These are phyloP conservation scores for Rallus crepitans DNA, from an alignment of 2,797 vertebrate genomes.

Conservation along the genomic window DNA sequence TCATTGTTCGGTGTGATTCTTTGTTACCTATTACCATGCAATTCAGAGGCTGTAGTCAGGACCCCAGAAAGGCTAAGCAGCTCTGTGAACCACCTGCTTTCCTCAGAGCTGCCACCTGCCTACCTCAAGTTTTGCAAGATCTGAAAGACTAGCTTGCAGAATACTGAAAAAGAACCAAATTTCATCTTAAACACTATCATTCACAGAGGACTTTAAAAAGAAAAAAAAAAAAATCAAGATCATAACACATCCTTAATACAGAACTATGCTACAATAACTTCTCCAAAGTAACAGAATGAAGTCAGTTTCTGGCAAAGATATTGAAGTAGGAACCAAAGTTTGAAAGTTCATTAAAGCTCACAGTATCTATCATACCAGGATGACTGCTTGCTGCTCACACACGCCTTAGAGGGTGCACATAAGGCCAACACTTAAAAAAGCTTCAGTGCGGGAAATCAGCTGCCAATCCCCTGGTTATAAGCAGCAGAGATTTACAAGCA, in stretches of 20 bases:
- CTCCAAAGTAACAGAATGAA: background rate
- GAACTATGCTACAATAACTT: background rate
- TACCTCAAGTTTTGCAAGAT: background rate
- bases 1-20: background rate
- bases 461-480: background rate
- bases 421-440: background rate
- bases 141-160: background rate
- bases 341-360: background rate
- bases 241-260: accelerated
- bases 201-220: background rate
- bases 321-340: accelerated
- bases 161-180: accelerated
- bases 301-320: background rate
- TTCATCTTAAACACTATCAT: background rate
- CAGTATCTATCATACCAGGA: background rate
- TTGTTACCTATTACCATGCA: background rate
- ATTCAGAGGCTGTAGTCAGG: accelerated
- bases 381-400: background rate
- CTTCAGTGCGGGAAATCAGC: background rate
- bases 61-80: background rate
- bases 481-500: background rate
- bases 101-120: background rate
- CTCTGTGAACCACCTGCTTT: background rate
- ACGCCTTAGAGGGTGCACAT: accelerated
- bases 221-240: background rate